Conservation (phyloP, 1,140 invertebrate genomes). For the Amphibalanus amphitrite region DNA sequence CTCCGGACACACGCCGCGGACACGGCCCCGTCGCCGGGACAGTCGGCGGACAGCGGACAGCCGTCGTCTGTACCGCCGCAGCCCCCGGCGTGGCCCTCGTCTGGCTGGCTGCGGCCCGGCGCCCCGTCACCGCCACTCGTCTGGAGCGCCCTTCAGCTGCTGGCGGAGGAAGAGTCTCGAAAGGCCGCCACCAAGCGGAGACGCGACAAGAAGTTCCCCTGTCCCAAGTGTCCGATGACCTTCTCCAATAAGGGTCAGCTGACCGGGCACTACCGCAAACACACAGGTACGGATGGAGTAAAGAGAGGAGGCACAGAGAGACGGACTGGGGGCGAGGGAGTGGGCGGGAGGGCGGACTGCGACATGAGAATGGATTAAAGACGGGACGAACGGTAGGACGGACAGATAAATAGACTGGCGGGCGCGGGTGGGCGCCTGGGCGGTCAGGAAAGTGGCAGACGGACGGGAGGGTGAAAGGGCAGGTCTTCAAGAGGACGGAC, state of each 20-base stretch:
- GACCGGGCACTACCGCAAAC: background rate
- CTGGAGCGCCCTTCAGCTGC: background rate
- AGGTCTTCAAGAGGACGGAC: too few species aligned
- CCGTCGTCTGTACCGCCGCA: background rate
- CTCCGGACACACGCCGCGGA: too few species aligned
- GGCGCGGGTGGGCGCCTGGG: too few species aligned
- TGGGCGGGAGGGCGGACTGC: too few species aligned
- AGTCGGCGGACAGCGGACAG: too few species aligned
- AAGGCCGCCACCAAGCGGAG: background rate
- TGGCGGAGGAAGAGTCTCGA: background rate
- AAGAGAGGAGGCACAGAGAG: too few species aligned
- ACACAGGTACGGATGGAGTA: background rate
- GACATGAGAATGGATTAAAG: too few species aligned
- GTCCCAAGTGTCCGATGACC: slow-evolving; percentile 3
- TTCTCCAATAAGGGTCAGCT: background rate
- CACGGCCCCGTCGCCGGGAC: too few species aligned
- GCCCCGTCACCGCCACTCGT: background rate
- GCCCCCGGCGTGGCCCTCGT: too few species aligned
- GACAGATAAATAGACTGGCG: background rate
- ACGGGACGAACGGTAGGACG: background rate
- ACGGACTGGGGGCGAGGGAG: too few species aligned
- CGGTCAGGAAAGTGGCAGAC: too few species aligned
- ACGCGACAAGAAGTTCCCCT: background rate
- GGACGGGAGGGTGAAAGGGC: too few species aligned
- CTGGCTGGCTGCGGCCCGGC: background rate